Percentiles rank a stretch among this genome's conserved stretches.
phyloP scores from a whole-genome alignment of 2,113 vertebrate genomes.

The Falcunculus frontatus region DNA sequence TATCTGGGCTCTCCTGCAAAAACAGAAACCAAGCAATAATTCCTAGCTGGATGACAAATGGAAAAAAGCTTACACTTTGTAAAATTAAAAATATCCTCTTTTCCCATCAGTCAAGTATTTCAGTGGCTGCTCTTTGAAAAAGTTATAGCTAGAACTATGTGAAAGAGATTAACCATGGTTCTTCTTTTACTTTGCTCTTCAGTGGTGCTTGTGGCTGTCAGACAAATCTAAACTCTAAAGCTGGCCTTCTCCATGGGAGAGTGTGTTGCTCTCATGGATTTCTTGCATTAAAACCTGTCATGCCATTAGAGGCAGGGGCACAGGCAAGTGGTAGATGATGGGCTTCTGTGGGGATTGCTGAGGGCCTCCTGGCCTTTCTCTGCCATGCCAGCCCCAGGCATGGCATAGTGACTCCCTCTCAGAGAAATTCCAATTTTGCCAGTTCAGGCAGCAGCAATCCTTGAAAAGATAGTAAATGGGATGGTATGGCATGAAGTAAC shows the following conservation, averaged over 20 bases:
- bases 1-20: background rate
- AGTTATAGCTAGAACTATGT: background rate
- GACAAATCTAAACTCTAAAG: background rate
- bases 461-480: background rate
- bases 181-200: background rate
- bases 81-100: background rate
- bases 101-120: background rate
- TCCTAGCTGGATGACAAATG: background rate
- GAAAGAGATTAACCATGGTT: background rate
- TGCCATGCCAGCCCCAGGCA: background rate
- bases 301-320: background rate
- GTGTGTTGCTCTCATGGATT: background rate
- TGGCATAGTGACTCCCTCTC: fast-evolving
- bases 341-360: background rate
- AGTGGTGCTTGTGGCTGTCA: background rate
- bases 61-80: fast-evolving
- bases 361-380: background rate
- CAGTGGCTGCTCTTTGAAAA: background rate
- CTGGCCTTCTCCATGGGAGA: fast-evolving
- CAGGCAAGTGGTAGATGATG: background rate
- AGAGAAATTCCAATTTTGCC: background rate
- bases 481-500: background rate
- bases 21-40: background rate
- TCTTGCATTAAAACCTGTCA: fast-evolving
- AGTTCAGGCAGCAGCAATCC: background rate